phyloP scores from a whole-genome alignment of 2,113 vertebrate genomes.

The Oreochromis spilurus region DNA sequence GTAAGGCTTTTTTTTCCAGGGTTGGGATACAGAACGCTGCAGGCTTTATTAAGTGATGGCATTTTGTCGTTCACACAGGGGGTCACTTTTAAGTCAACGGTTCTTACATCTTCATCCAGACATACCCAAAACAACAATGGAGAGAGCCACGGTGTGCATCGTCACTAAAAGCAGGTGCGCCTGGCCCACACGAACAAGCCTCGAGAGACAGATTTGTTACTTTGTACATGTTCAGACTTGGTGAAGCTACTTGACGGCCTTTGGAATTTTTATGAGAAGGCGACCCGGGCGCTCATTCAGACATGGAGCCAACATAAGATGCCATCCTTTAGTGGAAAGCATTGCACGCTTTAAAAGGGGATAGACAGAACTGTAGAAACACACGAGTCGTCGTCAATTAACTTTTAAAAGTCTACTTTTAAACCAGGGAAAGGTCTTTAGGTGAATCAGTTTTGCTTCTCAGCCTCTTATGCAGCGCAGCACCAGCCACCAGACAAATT shows the following conservation, averaged over 20 bases:
- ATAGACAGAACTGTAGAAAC: neutral
- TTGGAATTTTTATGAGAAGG: neutral
- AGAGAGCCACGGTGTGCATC: neutral
- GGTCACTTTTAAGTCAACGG: neutral
- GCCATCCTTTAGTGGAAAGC: neutral
- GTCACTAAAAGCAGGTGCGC: neutral
- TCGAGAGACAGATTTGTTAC: neutral
- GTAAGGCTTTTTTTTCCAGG: rapidly evolving
- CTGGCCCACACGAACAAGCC: neutral
- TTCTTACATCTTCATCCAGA: neutral
- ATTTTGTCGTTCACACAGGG: neutral
- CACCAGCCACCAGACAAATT: slow-evolving; percentile 7
- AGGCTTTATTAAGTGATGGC: neutral
- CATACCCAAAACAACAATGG: neutral
- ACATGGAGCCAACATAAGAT: neutral
- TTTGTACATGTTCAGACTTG: neutral
- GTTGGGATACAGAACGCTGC: neutral
- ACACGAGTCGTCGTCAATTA: neutral
- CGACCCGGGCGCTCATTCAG: neutral
- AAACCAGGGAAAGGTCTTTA: neutral
- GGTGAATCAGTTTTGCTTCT: neutral
- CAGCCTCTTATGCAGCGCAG: neutral
- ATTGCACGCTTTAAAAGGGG: neutral
- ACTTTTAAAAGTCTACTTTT: neutral
- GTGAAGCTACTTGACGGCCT: neutral